phyloP scores from a whole-genome alignment of 2,113 vertebrate genomes.

The Pluvianellus socialis region DNA sequence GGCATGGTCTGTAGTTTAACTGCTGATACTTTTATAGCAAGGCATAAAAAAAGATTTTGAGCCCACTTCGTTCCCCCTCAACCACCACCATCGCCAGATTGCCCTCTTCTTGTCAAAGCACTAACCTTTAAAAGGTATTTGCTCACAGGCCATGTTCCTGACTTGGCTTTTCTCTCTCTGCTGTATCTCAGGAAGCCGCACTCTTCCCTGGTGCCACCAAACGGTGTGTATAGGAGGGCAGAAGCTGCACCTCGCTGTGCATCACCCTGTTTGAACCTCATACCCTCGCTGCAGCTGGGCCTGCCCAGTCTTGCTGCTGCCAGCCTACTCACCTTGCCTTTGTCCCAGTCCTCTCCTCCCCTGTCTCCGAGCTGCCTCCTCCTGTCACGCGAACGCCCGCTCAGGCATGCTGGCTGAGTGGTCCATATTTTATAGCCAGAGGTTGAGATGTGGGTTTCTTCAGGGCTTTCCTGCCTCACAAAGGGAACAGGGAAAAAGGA shows the following conservation, averaged over 20 bases:
- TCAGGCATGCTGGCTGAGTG: accelerated
- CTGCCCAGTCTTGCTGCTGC: constrained; percentile 15
- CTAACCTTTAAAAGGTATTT: neutral
- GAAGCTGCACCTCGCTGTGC: neutral
- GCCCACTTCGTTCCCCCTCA: neutral
- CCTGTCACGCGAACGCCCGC: neutral
- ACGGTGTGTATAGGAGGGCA: neutral
- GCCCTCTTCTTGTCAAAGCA: neutral
- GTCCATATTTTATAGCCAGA: neutral
- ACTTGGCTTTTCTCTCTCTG: neutral
- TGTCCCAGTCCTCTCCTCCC: neutral
- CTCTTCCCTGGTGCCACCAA: neutral
- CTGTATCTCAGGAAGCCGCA: neutral
- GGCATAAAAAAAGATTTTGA: neutral
- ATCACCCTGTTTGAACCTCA: neutral
- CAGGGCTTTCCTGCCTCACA: neutral
- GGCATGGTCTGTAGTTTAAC: neutral
- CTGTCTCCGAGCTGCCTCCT: neutral
- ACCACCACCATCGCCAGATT: neutral
- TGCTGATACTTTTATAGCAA: neutral
- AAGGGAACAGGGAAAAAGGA: neutral
- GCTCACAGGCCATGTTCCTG: neutral
- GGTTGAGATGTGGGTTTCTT: neutral
- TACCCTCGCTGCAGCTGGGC: neutral
- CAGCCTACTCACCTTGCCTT: neutral